These are phyloP conservation scores for Melanotus villosus DNA, from an alignment of 2,888 invertebrate genomes.

Conservation along the genomic window DNA sequence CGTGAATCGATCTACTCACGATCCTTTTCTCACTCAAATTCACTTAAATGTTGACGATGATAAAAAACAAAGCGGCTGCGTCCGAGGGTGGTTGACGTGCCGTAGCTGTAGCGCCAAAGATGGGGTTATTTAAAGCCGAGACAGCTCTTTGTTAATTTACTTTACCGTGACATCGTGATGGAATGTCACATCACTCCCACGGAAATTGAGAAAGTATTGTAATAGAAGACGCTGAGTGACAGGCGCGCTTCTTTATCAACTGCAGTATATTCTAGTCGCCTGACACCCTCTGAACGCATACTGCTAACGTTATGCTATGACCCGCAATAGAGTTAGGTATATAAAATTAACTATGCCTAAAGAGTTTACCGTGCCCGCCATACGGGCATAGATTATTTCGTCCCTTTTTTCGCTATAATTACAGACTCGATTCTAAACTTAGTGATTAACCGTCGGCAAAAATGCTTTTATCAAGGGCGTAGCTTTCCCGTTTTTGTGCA, in stretches of 20 bases:
- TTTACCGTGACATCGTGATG: slow-evolving; percentile 66
- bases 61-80: slow-evolving; percentile 57
- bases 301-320: slow-evolving; percentile 61
- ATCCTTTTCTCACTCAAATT: slow-evolving; percentile 40
- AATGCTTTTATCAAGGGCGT: too few species aligned
- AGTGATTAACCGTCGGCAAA: too few species aligned
- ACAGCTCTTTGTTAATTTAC: slow-evolving; percentile 69
- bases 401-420: too few species aligned
- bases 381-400: too few species aligned
- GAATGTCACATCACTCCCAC: slow-evolving; percentile 67
- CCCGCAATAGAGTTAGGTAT: slow-evolving; percentile 41
- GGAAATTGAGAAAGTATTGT: slow-evolving; percentile 69
- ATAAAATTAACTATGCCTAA: too few species aligned
- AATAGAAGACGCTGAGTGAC: slow-evolving; percentile 67
- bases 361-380: too few species aligned
- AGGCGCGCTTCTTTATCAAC: slow-evolving; percentile 67
- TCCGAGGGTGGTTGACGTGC: slow-evolving; percentile 54
- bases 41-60: slow-evolving; percentile 62
- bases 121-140: slow-evolving; percentile 66
- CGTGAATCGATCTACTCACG: slow-evolving; percentile 36
- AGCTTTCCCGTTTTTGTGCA: too few species aligned
- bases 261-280: slow-evolving; percentile 64
- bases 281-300: slow-evolving; percentile 63
- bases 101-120: slow-evolving; percentile 58
- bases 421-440: too few species aligned